These are phyloP conservation scores for Pygoscelis adeliae DNA, from an alignment of 2,113 vertebrate species.

Conservation along the genomic window DNA sequence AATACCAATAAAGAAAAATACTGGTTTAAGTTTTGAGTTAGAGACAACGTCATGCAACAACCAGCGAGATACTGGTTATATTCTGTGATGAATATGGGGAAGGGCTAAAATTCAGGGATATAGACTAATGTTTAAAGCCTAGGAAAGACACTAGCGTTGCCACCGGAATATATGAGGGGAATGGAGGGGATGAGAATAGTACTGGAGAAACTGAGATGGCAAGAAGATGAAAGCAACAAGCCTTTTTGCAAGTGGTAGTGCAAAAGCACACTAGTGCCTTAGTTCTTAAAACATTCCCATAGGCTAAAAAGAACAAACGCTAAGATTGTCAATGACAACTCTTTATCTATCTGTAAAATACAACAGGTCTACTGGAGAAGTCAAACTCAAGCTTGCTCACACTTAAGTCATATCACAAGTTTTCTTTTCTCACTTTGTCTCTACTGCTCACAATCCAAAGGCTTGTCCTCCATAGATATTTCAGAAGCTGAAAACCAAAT, in stretches of 20 bases:
- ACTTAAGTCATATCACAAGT: neutral
- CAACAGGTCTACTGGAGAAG: neutral
- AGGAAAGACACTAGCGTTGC: neutral
- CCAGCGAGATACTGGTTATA: neutral
- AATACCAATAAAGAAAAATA: neutral
- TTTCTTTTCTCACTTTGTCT: neutral
- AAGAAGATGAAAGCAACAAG: neutral
- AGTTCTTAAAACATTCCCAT: neutral
- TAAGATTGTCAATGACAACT: neutral
- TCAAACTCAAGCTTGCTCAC: neutral
- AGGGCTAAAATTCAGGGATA: neutral
- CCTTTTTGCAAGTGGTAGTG: neutral
- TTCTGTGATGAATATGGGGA: neutral
- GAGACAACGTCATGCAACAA: neutral
- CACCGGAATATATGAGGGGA: neutral
- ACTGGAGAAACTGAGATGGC: neutral
- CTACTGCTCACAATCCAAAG: neutral
- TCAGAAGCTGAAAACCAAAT: neutral
- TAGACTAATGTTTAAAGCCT: neutral
- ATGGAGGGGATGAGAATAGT: neutral
- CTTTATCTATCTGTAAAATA: neutral
- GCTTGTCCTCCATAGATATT: neutral
- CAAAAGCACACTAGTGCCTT: neutral
- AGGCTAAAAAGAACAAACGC: neutral
- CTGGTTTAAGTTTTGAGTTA: neutral